Conservation (phyloP, 2,797 vertebrate species). For the Clarias laeviceps region DNA sequence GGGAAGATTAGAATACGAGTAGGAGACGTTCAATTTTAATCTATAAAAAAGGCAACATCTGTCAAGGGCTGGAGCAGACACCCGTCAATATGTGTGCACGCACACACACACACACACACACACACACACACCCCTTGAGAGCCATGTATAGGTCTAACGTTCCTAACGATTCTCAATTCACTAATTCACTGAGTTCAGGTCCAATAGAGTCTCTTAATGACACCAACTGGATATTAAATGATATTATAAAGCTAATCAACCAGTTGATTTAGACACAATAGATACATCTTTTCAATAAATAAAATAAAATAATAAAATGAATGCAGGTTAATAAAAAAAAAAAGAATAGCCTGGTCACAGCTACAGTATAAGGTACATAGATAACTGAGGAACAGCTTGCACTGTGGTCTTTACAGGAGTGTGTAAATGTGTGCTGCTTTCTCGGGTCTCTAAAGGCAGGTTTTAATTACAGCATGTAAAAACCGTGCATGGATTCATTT, state of each 20-base stretch:
- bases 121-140: conserved; percentile 3
- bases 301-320: background rate
- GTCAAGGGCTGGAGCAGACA: background rate
- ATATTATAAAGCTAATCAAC: conserved; percentile 29
- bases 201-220: conserved; percentile 33
- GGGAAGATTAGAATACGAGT: background rate
- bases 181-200: background rate
- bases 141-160: background rate
- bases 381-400: conserved; percentile 30
- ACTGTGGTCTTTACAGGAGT: conserved; percentile 44
- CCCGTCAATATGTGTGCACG: background rate
- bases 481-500: conserved; percentile 68
- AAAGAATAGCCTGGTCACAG: background rate
- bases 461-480: conserved; percentile 76
- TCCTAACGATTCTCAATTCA: conserved; percentile 16
- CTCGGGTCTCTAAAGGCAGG: conserved; percentile 65
- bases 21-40: background rate
- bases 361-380: conserved; percentile 22
- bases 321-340: background rate
- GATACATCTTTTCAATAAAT: conserved; percentile 15
- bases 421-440: conserved; percentile 62
- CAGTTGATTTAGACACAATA: conserved; percentile 37
- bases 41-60: conserved; percentile 4
- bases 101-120: conserved; percentile 7
- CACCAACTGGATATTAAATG: conserved; percentile 38